phyloP scores from a whole-genome alignment of 2,888 invertebrate genomes.

The Hydropsyche betteni region DNA sequence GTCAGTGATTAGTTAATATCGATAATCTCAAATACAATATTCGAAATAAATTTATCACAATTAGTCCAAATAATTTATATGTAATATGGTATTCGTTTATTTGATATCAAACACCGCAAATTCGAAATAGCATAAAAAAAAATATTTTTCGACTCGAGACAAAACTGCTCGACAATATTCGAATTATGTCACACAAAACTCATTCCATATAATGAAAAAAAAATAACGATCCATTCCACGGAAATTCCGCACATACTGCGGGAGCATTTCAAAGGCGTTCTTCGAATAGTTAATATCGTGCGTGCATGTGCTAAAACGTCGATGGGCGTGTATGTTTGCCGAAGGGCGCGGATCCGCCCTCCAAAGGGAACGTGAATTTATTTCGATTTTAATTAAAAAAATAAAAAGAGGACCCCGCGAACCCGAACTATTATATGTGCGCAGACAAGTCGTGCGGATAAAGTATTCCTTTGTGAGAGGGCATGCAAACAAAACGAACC shows the following conservation, averaged over 20 bases:
- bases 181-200: not conserved
- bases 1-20: too few relatives aligned
- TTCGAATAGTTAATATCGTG: slow-evolving; percentile 7
- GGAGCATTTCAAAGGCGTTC: slow-evolving; percentile 10
- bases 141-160: too few relatives aligned
- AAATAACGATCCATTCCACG: too few relatives aligned
- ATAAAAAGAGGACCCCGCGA: slow-evolving; percentile 26
- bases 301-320: slow-evolving; percentile 3
- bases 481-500: slow-evolving; percentile 45
- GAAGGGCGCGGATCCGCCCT: slow-evolving; percentile 1
- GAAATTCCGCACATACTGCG: too few relatives aligned
- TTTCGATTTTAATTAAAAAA: slow-evolving; percentile 44
- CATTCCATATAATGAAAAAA: not conserved
- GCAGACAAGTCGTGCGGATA: slow-evolving; percentile 33
- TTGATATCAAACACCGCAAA: too few relatives aligned
- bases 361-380: slow-evolving; percentile 41
- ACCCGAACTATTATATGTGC: slow-evolving; percentile 33
- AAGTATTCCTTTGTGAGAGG: slow-evolving; percentile 43
- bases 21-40: too few relatives aligned
- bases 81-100: too few relatives aligned
- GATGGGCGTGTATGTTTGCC: slow-evolving; percentile 11
- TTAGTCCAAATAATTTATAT: too few relatives aligned
- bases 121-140: too few relatives aligned
- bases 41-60: too few relatives aligned
- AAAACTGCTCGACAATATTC: too few relatives aligned